Evolutionary conservation across 2,888 invertebrate species (phyloP).

Genomic region (Arctia plantaginis): DNA sequence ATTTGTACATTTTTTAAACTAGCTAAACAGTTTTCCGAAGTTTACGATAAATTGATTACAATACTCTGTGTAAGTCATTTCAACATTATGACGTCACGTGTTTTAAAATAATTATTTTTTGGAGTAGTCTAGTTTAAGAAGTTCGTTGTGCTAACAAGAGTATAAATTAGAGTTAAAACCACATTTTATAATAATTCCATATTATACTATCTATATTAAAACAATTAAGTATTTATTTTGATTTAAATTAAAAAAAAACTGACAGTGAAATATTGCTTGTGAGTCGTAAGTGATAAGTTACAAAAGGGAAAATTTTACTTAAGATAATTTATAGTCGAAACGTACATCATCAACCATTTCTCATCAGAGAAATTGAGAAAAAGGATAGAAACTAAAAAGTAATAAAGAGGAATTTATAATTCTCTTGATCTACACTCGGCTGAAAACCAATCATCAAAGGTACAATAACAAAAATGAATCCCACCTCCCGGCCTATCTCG

Average conservation of each 20-base stretch:
- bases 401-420: neutral
- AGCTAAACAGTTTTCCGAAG: no score
- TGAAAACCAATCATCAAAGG: neutral
- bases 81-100: neutral
- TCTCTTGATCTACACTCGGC: neutral
- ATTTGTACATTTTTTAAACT: no score
- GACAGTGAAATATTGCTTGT: no score
- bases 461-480: neutral
- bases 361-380: neutral
- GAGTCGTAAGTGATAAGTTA: no score
- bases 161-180: no score
- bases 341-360: neutral
- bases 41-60: neutral
- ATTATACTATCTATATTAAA: no score
- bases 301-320: neutral
- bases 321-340: neutral
- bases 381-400: neutral
- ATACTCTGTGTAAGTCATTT: neutral
- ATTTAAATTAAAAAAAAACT: no score
- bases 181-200: no score
- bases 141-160: no score
- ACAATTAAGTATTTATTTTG: no score
- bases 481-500: slow-evolving; percentile 49
- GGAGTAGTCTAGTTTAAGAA: no score
- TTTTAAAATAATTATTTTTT: no score